phyloP scores from a whole-genome alignment of 2,888 invertebrate genomes.

The Serripes groenlandicus region DNA sequence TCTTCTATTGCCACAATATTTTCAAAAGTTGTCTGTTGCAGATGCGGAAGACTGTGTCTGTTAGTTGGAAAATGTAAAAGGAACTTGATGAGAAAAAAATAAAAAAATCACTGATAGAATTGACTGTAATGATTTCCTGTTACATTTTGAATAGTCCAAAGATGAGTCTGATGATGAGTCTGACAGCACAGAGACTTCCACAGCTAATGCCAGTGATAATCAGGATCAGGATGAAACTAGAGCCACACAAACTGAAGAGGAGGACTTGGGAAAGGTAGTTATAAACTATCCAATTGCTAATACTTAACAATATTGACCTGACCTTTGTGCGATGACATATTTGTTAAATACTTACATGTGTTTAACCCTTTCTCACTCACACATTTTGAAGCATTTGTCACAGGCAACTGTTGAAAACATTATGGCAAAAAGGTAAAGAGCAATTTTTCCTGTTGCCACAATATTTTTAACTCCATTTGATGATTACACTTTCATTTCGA shows the following conservation, averaged over 20 bases:
- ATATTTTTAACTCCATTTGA: too few relatives aligned
- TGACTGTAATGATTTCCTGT: not conserved
- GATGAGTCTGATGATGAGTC: slow-evolving; percentile 63
- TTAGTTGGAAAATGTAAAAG: not conserved
- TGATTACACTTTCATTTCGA: too few relatives aligned
- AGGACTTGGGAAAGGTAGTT: slow-evolving; percentile 82
- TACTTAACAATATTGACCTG: too few relatives aligned
- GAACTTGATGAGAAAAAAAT: too few relatives aligned
- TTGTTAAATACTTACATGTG: too few relatives aligned
- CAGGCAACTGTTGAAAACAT: too few relatives aligned
- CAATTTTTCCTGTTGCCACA: too few relatives aligned
- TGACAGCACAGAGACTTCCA: slow-evolving; percentile 68
- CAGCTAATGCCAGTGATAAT: slow-evolving; percentile 64
- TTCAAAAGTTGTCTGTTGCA: not conserved
- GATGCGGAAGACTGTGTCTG: not conserved
- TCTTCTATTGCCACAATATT: not conserved
- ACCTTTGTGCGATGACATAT: too few relatives aligned
- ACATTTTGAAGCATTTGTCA: too few relatives aligned
- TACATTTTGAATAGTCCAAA: slow-evolving; percentile 14
- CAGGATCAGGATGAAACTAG: slow-evolving; percentile 57
- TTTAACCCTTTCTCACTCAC: too few relatives aligned
- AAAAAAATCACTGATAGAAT: not conserved
- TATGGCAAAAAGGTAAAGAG: too few relatives aligned
- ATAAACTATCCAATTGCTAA: too few relatives aligned
- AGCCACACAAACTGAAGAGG: slow-evolving; percentile 77